Evolutionary conservation across 2,113 vertebrate species (phyloP).

Genomic region (Paramisgurnus dabryanus): DNA sequence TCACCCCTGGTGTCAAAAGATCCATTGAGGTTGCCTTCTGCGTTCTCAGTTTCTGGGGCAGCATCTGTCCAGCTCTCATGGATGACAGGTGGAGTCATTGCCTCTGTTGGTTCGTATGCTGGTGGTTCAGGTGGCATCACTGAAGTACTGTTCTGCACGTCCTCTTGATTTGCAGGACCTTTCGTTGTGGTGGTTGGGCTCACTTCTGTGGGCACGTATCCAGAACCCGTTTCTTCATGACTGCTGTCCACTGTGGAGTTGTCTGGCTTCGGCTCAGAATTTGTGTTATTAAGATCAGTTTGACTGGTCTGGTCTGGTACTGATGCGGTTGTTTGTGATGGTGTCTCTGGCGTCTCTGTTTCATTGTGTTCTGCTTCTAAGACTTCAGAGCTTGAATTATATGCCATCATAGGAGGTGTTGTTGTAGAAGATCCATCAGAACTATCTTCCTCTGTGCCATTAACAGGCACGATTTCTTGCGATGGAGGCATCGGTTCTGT

Average conservation of each 20-base stretch:
- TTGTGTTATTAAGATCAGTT: not conserved
- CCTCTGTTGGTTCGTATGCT: not conserved
- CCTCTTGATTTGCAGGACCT: not conserved
- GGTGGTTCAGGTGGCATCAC: not conserved
- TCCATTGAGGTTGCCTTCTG: not conserved
- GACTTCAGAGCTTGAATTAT: not conserved
- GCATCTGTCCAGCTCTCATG: not conserved
- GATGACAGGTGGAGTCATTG: not conserved
- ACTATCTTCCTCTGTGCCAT: not conserved
- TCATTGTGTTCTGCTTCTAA: conserved; percentile 4
- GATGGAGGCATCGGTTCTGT: not conserved
- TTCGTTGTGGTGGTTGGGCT: not conserved
- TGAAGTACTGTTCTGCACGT: conserved; percentile 1
- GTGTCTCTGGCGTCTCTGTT: not conserved
- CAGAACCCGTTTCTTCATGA: not conserved
- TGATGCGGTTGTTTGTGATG: not conserved
- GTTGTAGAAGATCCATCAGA: not conserved
- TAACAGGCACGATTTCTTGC: not conserved
- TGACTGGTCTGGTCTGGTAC: not conserved
- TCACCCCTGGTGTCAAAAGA: not conserved
- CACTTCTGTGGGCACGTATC: not conserved
- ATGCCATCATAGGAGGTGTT: not conserved
- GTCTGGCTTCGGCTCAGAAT: not conserved
- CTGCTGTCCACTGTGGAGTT: not conserved
- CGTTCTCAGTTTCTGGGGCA: not conserved